A percentile compares a stretch with the other conserved stretches of the same genome.
These are phyloP conservation scores for Pocillopora verrucosa DNA, from an alignment of 64 coral and sea anemone genomes.

Conservation along the genomic window DNA sequence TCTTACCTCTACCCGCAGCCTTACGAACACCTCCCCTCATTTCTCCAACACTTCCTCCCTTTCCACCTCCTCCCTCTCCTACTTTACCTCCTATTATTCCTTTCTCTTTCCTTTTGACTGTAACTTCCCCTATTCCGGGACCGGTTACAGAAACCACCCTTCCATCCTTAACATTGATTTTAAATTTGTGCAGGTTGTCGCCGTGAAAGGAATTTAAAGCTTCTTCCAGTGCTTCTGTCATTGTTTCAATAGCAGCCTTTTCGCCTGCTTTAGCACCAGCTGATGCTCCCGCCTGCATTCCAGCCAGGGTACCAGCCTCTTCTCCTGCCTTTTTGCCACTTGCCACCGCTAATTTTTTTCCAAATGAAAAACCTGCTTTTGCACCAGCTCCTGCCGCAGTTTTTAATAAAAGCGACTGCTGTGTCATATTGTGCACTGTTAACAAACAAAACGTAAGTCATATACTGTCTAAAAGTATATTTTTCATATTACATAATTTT, in stretches of 20 bases:
- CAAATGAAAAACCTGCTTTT: slow-evolving; percentile 5
- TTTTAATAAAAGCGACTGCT: not conserved
- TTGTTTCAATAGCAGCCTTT: slow-evolving; percentile 12
- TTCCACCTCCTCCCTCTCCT: not conserved
- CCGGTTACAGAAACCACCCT: not conserved
- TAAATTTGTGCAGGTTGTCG: slow-evolving; percentile 7
- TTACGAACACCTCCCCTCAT: slow-evolving; percentile 6
- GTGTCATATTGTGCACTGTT: not conserved
- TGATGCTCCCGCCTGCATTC: slow-evolving; percentile 38
- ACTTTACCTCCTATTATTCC: not conserved
- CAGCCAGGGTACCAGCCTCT: slow-evolving; percentile 57
- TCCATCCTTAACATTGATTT: not conserved
- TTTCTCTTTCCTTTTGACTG: too few species aligned
- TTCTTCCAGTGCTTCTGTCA: slow-evolving; percentile 4
- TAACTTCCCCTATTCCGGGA: not conserved
- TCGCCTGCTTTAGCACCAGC: slow-evolving; percentile 37
- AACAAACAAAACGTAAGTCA: not conserved
- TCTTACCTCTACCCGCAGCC: not conserved
- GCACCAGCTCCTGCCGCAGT: slow-evolving; percentile 25
- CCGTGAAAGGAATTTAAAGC: slow-evolving; percentile 13
- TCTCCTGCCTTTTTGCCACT: slow-evolving; percentile 38
- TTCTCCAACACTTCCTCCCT: not conserved
- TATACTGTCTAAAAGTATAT: too few species aligned
- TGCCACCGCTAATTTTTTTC: not conserved
- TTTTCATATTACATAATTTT: too few species aligned